Base-by-base conservation (phyloP, 2,113 vertebrate species). In the Hoplias malabaricus region DNA sequence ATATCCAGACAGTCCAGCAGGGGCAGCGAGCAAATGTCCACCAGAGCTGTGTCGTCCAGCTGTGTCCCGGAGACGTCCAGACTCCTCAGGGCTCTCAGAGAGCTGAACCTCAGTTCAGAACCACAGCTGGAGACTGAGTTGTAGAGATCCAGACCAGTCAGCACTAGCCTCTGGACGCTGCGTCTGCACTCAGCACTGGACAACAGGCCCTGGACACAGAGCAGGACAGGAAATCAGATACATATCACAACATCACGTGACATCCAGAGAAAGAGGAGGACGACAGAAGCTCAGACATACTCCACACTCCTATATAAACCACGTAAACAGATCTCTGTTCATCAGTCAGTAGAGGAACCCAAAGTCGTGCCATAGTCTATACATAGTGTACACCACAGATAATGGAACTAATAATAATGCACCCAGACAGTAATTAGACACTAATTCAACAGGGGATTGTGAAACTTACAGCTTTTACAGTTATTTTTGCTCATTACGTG, bases 1-100 rank as follows among this genome's bases (percentile, higher is more conserved):
- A 99, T 95, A 83, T 99, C 96, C 83, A 99, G 88, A 53, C 89
- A 94, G 89, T 99, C 96, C 77, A 98, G 86, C 29, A 90, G 92
- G 33, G 95, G 95, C 48, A 98, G 94, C 0, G 94, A 90, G 79
- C 96, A 94, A 56, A 97, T 90, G 36, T 99, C 96, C 53, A 94
- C 93, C 77, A 99, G 90, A 69, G 90, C 92, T 31, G 91, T 90
- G 0, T 98, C 95, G 67, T 93, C 95, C 85, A 99, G 93, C 69
- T 95, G 94, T 67, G 96, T 96, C 16, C 95, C 93, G 78, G 94
- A 93, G 75, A 99, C 89, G 82, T 91, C 94, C 62, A 99, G 78
- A 0, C 86, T 93, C 46, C 95, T 92, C 31, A 98, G 94, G 50
- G 94, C 94, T 12, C 80, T 88, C 73, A 99, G 85, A 31, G 88